phyloP scores from a whole-genome alignment of 2,113 vertebrate genomes.

The Vombatus ursinus region DNA sequence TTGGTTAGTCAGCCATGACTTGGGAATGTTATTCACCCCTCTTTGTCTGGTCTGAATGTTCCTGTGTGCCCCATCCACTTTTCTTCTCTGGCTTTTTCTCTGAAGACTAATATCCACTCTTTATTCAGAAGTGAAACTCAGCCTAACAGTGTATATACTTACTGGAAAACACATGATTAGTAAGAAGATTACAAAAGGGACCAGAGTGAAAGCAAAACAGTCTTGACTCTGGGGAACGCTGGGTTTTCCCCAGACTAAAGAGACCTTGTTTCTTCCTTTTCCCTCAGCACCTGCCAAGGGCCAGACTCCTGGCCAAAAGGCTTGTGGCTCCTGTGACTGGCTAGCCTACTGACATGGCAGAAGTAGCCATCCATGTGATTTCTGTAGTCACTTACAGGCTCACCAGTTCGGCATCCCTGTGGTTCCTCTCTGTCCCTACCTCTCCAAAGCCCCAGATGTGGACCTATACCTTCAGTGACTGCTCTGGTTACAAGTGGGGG shows the following conservation, averaged over 20 bases:
- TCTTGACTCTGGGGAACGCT: neutral
- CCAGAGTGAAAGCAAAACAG: slow-evolving; percentile 65
- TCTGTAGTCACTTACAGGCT: neutral
- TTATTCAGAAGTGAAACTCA: slow-evolving; percentile 66
- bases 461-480: neutral
- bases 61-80: slow-evolving; percentile 46
- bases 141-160: slow-evolving; percentile 57
- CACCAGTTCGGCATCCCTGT: neutral
- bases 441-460: neutral
- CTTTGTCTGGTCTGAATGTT: slow-evolving; percentile 57
- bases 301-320: neutral
- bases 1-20: slow-evolving; percentile 2
- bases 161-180: slow-evolving; percentile 75
- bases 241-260: neutral
- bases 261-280: neutral
- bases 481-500: neutral
- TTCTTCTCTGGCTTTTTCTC: slow-evolving; percentile 50
- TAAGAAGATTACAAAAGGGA: slow-evolving; percentile 56
- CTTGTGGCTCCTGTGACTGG: neutral
- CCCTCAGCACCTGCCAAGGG: neutral
- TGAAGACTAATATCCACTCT: slow-evolving; percentile 34
- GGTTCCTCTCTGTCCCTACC: neutral
- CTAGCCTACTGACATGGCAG: too few relatives aligned
- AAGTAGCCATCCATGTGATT: neutral
- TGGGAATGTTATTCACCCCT: slow-evolving; percentile 50